Evolutionary conservation across 1,140 invertebrate species (phyloP).

Genomic region (Antheraea pernyi): DNA sequence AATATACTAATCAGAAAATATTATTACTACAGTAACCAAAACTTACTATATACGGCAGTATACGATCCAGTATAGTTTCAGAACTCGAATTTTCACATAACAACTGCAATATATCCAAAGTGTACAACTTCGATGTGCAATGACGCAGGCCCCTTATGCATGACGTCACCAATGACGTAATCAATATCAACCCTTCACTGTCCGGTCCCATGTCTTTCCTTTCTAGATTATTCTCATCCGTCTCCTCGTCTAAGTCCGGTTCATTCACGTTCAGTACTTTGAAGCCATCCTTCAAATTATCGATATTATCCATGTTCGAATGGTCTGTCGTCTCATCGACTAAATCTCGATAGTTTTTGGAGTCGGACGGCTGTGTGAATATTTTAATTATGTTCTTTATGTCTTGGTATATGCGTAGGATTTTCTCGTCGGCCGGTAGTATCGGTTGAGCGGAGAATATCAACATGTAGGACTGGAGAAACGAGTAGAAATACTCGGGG

Average conservation of each 20-base stretch:
- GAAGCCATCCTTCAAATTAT: constrained; percentile 57
- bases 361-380: constrained; percentile 79
- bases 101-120: constrained; percentile 90
- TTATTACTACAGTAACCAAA: constrained; percentile 1
- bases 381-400: constrained; percentile 89
- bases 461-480: constrained; percentile 93
- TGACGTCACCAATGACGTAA: constrained; percentile 94
- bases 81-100: constrained; percentile 88
- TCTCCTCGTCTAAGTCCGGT: constrained; percentile 64
- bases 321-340: constrained; percentile 64
- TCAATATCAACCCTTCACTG: constrained; percentile 89
- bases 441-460: constrained; percentile 90
- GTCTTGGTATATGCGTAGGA: constrained; percentile 88
- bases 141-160: constrained; percentile 91
- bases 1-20: too few relatives aligned
- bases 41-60: constrained; percentile 96
- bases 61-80: constrained; percentile 95
- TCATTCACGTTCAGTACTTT: constrained; percentile 64
- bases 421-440: constrained; percentile 90
- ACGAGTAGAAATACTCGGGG: constrained; percentile 97
- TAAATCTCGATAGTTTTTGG: constrained; percentile 68
- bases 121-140: constrained; percentile 92
- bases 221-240: constrained; percentile 62
- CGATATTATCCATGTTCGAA: constrained; percentile 49
- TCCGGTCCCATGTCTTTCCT: constrained; percentile 70